A percentile compares a stretch with the other conserved stretches of the same genome.
Evolutionary conservation across 1,140 invertebrate genomes (phyloP).

Genomic region (Leptopilina clavipes): DNA sequence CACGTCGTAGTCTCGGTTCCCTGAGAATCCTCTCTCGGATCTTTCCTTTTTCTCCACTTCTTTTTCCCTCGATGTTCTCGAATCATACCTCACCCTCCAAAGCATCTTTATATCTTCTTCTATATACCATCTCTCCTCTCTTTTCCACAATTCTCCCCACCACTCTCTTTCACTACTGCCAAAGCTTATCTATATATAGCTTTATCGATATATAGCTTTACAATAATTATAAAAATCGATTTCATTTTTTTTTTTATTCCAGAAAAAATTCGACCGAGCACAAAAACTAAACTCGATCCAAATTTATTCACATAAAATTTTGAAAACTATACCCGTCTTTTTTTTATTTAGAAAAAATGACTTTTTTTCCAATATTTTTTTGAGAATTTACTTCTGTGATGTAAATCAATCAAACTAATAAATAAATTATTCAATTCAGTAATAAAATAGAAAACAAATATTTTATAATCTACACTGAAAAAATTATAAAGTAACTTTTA

Average conservation of each 20-base stretch:
- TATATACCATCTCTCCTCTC: background rate
- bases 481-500: too few species aligned
- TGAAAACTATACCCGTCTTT: too few species aligned
- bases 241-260: background rate
- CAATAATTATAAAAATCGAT: background rate
- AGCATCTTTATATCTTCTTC: conserved; percentile 36
- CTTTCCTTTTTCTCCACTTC: conserved; percentile 41
- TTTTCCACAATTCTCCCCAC: conserved; percentile 31
- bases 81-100: conserved; percentile 19
- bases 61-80: conserved; percentile 41
- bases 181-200: background rate
- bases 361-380: too few species aligned
- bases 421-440: too few species aligned
- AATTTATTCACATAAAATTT: too few species aligned
- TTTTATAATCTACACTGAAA: too few species aligned
- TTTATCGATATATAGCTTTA: background rate
- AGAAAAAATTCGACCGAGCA: too few species aligned
- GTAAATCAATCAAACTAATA: too few species aligned
- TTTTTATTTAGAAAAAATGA: too few species aligned
- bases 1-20: conserved; percentile 49
- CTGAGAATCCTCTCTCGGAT: conserved; percentile 52
- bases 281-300: too few species aligned
- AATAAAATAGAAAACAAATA: too few species aligned
- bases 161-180: conserved; percentile 1
- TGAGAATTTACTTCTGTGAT: too few species aligned